Evolutionary conservation across 2,113 vertebrate genomes (phyloP).

Genomic region (Hirundichthys speculiger): DNA sequence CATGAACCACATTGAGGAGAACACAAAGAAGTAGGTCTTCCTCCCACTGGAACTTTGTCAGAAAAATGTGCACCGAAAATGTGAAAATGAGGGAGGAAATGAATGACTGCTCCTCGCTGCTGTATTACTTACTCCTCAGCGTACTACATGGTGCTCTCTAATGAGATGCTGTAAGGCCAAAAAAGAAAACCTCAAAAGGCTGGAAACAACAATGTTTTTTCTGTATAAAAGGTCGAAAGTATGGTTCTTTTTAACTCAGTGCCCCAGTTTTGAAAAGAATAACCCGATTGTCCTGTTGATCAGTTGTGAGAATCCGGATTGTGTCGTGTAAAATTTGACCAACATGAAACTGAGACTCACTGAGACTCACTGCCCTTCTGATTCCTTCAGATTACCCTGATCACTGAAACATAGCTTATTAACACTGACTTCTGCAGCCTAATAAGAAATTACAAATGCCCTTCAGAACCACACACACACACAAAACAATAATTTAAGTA

Average conservation of each 20-base stretch:
- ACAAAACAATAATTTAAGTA: too few species aligned
- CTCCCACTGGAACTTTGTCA: slow-evolving; percentile 44
- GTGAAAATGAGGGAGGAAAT: slow-evolving; percentile 10
- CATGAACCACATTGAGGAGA: slow-evolving; percentile 86
- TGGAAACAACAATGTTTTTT: background rate
- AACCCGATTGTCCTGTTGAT: background rate
- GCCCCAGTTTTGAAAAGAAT: slow-evolving; percentile 2
- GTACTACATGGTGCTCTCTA: slow-evolving; percentile 9
- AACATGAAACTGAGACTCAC: too few species aligned
- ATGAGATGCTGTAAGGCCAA: background rate
- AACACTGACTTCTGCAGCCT: too few species aligned
- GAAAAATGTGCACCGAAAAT: slow-evolving; percentile 13
- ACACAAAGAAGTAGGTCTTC: slow-evolving; percentile 88
- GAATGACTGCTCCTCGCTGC: slow-evolving; percentile 11
- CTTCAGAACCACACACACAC: too few species aligned
- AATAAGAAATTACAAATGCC: too few species aligned
- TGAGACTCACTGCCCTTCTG: too few species aligned
- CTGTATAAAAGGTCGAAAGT: background rate
- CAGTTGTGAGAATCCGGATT: background rate
- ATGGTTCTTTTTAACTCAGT: background rate
- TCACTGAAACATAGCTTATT: too few species aligned
- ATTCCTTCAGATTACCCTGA: too few species aligned
- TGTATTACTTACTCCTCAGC: background rate
- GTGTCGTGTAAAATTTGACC: too few species aligned
- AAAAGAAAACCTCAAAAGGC: background rate